A percentile compares a stretch with the other conserved stretches of the same genome.
phyloP scores from a whole-genome alignment of 2,888 invertebrate species.

The Stenichneumon culpator region DNA sequence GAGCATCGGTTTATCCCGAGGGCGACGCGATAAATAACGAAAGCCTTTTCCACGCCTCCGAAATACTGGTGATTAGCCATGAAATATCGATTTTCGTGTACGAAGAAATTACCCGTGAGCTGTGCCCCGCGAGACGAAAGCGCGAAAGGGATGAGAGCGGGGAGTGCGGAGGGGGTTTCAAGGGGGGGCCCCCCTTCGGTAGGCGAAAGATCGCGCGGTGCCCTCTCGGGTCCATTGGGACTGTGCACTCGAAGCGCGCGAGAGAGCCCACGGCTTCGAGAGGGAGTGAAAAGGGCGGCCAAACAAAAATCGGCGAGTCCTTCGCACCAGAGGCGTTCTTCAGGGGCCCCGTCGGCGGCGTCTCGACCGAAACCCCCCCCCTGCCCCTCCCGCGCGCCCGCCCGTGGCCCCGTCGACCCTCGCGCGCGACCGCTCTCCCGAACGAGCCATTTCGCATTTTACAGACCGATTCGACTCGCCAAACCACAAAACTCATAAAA shows the following conservation, averaged over 20 bases:
- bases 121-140: slow-evolving; percentile 71
- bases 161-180: slow-evolving; percentile 42
- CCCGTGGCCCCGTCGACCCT: slow-evolving; percentile 1
- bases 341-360: slow-evolving; percentile 62
- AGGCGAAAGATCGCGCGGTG: slow-evolving; percentile 44
- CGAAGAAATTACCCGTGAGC: slow-evolving; percentile 80
- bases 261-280: slow-evolving; percentile 42
- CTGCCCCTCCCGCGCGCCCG: neutral
- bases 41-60: slow-evolving; percentile 85
- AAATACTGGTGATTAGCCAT: slow-evolving; percentile 85
- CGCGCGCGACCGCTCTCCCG: slow-evolving; percentile 43
- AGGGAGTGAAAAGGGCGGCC: slow-evolving; percentile 66
- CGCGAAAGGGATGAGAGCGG: slow-evolving; percentile 55
- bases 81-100: slow-evolving; percentile 85
- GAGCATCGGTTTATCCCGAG: slow-evolving; percentile 73
- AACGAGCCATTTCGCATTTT: slow-evolving; percentile 70
- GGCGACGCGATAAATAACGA: slow-evolving; percentile 85
- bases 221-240: slow-evolving; percentile 46
- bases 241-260: slow-evolving; percentile 45
- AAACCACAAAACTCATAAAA: slow-evolving; percentile 75
- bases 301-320: slow-evolving; percentile 68
- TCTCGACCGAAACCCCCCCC: slow-evolving; percentile 51
- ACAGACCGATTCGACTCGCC: slow-evolving; percentile 72
- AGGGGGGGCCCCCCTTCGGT: slow-evolving; percentile 45
- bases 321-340: slow-evolving; percentile 70